These are phyloP conservation scores for Sphaerodactylus townsendi DNA, from an alignment of 2,113 vertebrate genomes.

Conservation along the genomic window DNA sequence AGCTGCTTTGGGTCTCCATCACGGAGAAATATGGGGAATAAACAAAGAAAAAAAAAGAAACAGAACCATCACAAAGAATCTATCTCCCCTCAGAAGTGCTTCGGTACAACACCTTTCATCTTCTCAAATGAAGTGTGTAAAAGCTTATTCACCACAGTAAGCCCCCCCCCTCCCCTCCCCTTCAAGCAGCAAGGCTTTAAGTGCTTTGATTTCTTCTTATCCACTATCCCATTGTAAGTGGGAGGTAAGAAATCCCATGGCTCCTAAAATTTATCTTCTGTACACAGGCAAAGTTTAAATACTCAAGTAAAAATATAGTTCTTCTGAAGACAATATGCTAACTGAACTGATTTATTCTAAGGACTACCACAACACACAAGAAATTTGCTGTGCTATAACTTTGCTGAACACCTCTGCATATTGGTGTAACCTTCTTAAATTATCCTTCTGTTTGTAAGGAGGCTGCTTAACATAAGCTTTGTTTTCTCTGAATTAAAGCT, in stretches of 20 bases:
- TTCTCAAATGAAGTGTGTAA: background rate
- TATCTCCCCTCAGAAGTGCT: background rate
- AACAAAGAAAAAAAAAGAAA: too few species aligned
- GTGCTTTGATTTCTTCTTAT: background rate
- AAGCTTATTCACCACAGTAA: background rate
- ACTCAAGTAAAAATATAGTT: background rate
- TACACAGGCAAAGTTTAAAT: background rate
- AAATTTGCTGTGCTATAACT: background rate
- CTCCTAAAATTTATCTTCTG: background rate
- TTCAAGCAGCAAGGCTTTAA: background rate
- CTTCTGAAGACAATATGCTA: background rate
- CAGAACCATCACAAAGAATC: background rate
- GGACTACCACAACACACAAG: background rate
- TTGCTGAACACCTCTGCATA: background rate
- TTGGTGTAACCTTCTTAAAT: conserved; percentile 12
- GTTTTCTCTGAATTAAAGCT: conserved; percentile 14
- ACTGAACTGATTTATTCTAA: conserved; percentile 13
- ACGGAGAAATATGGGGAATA: too few species aligned
- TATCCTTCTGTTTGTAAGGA: background rate
- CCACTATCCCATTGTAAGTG: background rate
- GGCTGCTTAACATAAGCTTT: background rate
- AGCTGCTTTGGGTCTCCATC: too few species aligned
- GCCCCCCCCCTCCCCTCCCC: too few species aligned
- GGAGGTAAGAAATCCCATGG: background rate
- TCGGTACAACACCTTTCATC: background rate